Base-by-base conservation (phyloP, 2,797 vertebrate genomes). In the Catamblyrhynchus diadema region DNA sequence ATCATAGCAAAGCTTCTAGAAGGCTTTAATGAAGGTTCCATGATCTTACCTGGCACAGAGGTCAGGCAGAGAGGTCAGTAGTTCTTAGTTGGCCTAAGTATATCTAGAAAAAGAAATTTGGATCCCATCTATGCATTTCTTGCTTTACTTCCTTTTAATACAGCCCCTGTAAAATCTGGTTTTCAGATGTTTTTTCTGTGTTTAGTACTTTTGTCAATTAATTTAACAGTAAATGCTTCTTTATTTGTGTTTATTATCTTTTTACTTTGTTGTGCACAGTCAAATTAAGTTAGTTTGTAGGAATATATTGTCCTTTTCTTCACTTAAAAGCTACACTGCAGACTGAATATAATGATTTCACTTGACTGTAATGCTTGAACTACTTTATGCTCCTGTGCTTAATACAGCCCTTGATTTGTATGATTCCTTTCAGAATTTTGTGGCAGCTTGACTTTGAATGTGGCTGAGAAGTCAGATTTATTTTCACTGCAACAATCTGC, bases 401-500 rank as follows among this genome's bases (percentile, higher is more conserved):
- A 62, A 54, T 51, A 39, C n/a, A 88, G 35, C 47, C 88, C 42
- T 80, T 92, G 64, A 44, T n/a, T 85, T 64, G 14, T 28, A 50
- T 60, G 37, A 83, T 91, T 78, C 45, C 51, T 77, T 88, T 95
- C 79, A 80, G 42, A 88, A 85, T 93, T 81, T 87, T 78, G 44
- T 77, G 90, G 30, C 44, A 93, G 39, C 17, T 87, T 92, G 71
- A 82, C 72, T 94, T 86, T 86, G 57, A 78, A 88, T 57, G 51
- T 64, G 77, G 24, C 27, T 73, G 67, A 78, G 71, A 94, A 96
- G 74, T 86, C 80, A 71, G 48, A 81, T 86, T 92, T 90, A 73
- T 96, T 93, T 93, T 91, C 75, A 69, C 65, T 65, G 65, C 13
- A 86, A 56, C 72, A 86, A 71, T 83, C 71, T 93, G 65, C 30